Percentiles rank a stretch among this genome's conserved stretches.
Conservation (phyloP, 92 coral and sea anemone species). For the Porites divaricata region DNA sequence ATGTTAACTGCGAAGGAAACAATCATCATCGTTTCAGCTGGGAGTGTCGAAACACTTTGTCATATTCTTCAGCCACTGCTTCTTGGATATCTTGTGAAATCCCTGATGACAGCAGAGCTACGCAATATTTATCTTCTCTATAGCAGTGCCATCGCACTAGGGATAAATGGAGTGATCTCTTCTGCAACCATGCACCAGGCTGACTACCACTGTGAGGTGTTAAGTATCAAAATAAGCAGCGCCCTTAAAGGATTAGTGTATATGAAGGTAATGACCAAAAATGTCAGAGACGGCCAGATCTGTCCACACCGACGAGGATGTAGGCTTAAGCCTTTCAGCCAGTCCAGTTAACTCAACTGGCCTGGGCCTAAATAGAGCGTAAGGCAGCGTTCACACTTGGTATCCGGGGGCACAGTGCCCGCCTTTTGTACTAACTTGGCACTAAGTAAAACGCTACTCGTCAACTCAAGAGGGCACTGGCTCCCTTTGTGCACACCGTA, state of each 20-base stretch:
- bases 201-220: neutral
- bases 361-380: neutral
- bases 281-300: neutral
- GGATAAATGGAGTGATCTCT: neutral
- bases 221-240: slow-evolving; percentile 8
- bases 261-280: neutral
- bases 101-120: neutral
- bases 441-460: no score
- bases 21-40: neutral
- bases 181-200: neutral
- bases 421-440: no score
- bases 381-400: no score
- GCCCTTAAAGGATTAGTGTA: slow-evolving; percentile 21
- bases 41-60: neutral
- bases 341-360: neutral
- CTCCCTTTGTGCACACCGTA: no score
- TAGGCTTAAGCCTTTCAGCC: no score
- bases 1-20: neutral
- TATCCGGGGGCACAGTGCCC: no score
- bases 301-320: neutral
- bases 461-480: no score
- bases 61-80: neutral
- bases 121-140: neutral
- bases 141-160: neutral
- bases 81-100: neutral